Evolutionary conservation across 2,113 vertebrate species (phyloP).

Genomic region (Crocuta crocuta): DNA sequence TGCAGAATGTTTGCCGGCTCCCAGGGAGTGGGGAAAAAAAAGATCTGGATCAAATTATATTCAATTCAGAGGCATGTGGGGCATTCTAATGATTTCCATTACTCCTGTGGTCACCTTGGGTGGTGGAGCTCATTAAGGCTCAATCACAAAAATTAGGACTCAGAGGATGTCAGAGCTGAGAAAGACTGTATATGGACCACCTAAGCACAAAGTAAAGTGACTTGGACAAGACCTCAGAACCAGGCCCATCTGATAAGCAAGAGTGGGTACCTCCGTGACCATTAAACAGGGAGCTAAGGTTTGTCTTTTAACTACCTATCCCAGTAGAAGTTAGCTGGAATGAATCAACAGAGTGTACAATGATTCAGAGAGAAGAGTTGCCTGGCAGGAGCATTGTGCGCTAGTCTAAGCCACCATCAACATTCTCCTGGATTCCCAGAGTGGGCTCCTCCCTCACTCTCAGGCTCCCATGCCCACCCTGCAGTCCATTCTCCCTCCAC

Average conservation of each 20-base stretch:
- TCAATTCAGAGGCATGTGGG: slow-evolving; percentile 62
- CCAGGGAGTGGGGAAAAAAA: slow-evolving; percentile 11
- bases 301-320: background rate
- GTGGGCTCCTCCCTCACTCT: background rate
- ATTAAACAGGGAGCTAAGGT: background rate
- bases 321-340: background rate
- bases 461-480: no score
- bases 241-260: background rate
- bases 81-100: slow-evolving; percentile 74
- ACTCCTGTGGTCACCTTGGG: slow-evolving; percentile 73
- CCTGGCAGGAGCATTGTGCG: background rate
- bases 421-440: background rate
- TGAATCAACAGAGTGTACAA: background rate
- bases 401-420: background rate
- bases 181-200: background rate
- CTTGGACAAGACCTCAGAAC: slow-evolving; percentile 25
- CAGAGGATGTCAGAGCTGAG: slow-evolving; percentile 54
- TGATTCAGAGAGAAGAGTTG: background rate
- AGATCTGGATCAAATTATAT: slow-evolving; percentile 81
- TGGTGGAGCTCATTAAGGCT: slow-evolving; percentile 70
- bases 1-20: slow-evolving; percentile 47
- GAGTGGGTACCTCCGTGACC: background rate
- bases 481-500: background rate
- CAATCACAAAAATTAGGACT: slow-evolving; percentile 73
- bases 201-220: background rate